These are phyloP conservation scores for Spatulosminthurus flaviceps DNA, from an alignment of 2,888 invertebrate species.

Conservation along the genomic window DNA sequence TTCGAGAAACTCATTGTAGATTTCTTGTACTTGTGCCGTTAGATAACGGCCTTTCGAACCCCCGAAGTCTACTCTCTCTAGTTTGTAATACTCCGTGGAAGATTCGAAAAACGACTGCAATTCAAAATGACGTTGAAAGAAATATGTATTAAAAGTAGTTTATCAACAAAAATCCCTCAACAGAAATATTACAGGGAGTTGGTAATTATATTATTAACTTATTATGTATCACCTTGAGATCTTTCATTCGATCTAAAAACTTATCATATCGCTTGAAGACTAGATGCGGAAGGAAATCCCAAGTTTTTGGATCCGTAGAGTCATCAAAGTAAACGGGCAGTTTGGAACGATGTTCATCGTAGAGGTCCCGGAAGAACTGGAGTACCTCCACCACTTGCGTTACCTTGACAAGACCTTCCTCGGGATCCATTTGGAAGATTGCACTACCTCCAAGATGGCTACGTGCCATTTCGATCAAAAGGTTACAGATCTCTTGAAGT, in stretches of 20 bases:
- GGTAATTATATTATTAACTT: background rate
- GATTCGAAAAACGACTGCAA: conserved; percentile 86
- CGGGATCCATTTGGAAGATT: conserved; percentile 93
- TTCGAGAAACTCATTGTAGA: conserved; percentile 84
- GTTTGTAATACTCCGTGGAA: conserved; percentile 89
- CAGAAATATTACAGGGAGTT: background rate
- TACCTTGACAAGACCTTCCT: conserved; percentile 71
- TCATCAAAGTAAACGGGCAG: conserved; percentile 75
- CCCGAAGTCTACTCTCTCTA: conserved; percentile 95
- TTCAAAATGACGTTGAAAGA: too few relatives aligned
- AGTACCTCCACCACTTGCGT: conserved; percentile 51
- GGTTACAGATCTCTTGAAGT: conserved; percentile 87
- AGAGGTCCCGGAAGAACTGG: conserved; percentile 68
- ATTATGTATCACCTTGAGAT: conserved; percentile 69
- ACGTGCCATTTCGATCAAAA: conserved; percentile 88
- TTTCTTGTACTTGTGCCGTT: conserved; percentile 78
- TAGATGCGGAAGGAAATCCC: conserved; percentile 86
- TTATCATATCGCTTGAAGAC: conserved; percentile 82
- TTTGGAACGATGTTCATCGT: conserved; percentile 77
- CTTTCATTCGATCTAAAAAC: conserved; percentile 79
- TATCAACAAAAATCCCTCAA: background rate
- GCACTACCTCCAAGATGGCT: conserved; percentile 89
- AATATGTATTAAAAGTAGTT: too few relatives aligned
- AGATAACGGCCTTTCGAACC: conserved; percentile 84
- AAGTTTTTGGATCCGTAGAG: conserved; percentile 72